Conservation (phyloP, 2,113 vertebrate species). For the Circaetus gallicus region DNA sequence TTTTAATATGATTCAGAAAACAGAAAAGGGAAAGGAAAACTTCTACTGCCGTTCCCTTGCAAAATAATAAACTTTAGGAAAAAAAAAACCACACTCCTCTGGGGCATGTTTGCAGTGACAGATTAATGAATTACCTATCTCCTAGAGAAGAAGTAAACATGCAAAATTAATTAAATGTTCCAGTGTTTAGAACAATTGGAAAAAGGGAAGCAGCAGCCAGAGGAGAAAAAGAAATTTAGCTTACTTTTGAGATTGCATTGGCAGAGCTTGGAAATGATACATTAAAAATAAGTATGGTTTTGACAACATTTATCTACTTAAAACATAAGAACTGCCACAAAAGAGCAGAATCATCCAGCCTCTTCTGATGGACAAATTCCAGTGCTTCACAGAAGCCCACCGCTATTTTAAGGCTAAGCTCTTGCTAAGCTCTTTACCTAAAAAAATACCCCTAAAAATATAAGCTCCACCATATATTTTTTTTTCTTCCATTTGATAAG, state of each 20-base stretch:
- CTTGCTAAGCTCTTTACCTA: neutral
- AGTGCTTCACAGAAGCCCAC: neutral
- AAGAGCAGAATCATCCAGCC: neutral
- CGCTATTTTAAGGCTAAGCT: neutral
- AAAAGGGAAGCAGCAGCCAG: conserved; percentile 1
- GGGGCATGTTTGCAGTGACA: neutral
- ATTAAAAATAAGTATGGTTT: neutral
- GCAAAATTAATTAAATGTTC: conserved; percentile 18
- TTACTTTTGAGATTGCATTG: neutral
- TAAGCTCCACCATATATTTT: neutral
- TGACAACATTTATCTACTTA: neutral
- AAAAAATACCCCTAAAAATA: neutral
- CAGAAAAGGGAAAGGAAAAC: neutral
- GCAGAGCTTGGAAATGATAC: neutral
- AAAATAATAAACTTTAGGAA: neutral
- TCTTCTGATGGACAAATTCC: neutral
- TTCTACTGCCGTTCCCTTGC: neutral
- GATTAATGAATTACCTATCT: conserved; percentile 38
- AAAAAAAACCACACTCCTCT: neutral
- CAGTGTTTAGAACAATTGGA: neutral
- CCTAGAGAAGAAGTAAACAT: conserved; percentile 36
- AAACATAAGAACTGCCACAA: neutral
- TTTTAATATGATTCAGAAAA: neutral
- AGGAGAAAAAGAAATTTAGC: neutral
- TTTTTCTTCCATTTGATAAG: neutral